These are phyloP conservation scores for Drosophila fulvimacula DNA, from an alignment of 2,888 invertebrate genomes.

Conservation along the genomic window DNA sequence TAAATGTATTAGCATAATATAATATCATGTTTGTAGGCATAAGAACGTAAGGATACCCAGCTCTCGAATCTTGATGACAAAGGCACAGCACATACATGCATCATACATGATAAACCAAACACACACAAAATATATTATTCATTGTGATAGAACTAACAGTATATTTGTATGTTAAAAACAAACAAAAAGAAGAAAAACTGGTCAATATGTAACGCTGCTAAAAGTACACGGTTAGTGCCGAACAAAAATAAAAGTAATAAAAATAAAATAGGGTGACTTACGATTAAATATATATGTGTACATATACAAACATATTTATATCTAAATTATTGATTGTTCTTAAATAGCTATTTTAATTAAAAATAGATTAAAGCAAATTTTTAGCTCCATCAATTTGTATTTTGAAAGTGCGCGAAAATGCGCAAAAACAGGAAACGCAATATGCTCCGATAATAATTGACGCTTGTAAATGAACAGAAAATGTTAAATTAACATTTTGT, in stretches of 20 bases:
- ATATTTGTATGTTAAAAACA: constrained; percentile 65
- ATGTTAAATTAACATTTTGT: background rate
- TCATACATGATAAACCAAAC: constrained; percentile 30
- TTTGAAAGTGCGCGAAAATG: constrained; percentile 5
- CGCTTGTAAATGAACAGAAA: background rate
- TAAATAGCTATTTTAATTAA: background rate
- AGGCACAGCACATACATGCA: constrained; percentile 40
- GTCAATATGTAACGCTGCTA: constrained; percentile 24
- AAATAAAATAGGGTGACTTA: constrained; percentile 41
- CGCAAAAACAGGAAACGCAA: constrained; percentile 3
- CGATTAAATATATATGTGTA: constrained; percentile 41
- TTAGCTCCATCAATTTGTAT: background rate
- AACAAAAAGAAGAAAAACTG: constrained; percentile 11
- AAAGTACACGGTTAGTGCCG: constrained; percentile 35
- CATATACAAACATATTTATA: constrained; percentile 14
- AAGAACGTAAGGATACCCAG: constrained; percentile 18
- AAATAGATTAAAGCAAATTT: background rate
- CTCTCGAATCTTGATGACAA: constrained; percentile 41
- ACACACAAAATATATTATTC: constrained; percentile 56
- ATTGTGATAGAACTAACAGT: constrained; percentile 76
- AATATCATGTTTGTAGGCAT: constrained; percentile 32
- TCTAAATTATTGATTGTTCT: constrained; percentile 3
- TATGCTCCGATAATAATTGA: background rate
- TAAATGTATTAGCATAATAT: constrained; percentile 43
- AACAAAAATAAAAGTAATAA: constrained; percentile 30